These are phyloP conservation scores for Ceryle rudis DNA, from an alignment of 2,797 vertebrate genomes.

Conservation along the genomic window DNA sequence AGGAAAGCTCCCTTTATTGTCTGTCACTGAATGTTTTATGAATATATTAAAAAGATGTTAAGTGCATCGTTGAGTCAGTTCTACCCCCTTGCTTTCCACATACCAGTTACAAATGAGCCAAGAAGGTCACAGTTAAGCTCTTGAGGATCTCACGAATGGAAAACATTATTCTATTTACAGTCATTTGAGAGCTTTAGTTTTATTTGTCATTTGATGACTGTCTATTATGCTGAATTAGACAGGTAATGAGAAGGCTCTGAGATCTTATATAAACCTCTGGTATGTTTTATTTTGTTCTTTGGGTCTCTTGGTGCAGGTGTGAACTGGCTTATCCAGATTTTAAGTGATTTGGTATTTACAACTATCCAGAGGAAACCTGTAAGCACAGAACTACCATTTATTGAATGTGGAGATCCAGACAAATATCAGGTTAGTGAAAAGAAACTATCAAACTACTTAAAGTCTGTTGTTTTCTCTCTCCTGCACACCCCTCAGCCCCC, in stretches of 20 bases:
- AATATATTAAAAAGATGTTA: background rate
- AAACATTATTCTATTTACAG: background rate
- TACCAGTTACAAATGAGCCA: background rate
- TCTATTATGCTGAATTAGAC: background rate
- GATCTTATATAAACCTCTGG: background rate
- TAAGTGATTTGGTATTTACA: slow-evolving; percentile 66
- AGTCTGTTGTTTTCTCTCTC: background rate
- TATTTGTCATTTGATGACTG: background rate
- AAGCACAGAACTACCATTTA: slow-evolving; percentile 64
- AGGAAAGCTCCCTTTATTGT: background rate
- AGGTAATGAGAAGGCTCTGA: background rate
- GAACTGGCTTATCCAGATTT: slow-evolving; percentile 73
- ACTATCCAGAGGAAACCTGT: slow-evolving; percentile 40
- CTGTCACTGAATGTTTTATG: background rate
- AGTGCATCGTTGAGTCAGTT: background rate
- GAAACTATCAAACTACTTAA: background rate
- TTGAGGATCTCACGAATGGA: background rate
- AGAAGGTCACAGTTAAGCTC: background rate
- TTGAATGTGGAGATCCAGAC: slow-evolving; percentile 70
- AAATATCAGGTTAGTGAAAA: slow-evolving; percentile 74
- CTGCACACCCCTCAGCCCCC: background rate
- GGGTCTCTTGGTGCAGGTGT: slow-evolving; percentile 47
- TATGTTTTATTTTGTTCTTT: slow-evolving; percentile 17
- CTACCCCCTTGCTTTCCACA: background rate
- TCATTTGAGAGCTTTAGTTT: background rate